Evolutionary conservation across 2,113 vertebrate species (phyloP).

Genomic region (Axis porcinus): DNA sequence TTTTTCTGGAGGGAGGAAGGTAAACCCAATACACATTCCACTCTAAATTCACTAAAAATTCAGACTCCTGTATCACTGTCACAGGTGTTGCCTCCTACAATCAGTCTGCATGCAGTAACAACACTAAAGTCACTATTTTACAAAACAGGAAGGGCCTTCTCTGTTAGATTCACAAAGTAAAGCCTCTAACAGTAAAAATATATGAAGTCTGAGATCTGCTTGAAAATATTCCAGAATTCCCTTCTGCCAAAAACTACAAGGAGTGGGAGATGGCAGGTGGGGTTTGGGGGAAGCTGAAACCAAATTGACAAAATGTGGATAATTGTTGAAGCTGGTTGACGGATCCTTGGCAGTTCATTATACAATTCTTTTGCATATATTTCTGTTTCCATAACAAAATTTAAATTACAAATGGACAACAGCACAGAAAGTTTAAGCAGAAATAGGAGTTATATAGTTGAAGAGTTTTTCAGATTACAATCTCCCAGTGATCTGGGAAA

Average conservation of each 20-base stretch:
- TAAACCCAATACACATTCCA: neutral
- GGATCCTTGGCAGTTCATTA: neutral
- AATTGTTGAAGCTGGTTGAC: neutral
- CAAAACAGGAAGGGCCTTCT: neutral
- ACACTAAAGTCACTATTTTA: neutral
- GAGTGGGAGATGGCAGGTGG: neutral
- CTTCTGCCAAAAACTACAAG: neutral
- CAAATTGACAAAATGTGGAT: neutral
- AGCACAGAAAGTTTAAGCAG: neutral
- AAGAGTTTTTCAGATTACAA: neutral
- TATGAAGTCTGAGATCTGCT: neutral
- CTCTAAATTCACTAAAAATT: neutral
- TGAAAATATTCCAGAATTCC: neutral
- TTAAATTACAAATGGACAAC: neutral
- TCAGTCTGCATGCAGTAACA: neutral
- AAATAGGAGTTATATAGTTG: neutral
- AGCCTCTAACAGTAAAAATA: neutral
- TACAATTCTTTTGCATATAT: neutral
- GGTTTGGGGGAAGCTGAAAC: neutral
- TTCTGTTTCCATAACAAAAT: constrained; percentile 3
- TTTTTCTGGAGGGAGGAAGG: neutral
- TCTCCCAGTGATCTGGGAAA: neutral
- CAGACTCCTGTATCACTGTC: neutral
- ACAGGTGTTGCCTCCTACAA: neutral
- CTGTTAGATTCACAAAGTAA: neutral